Base-by-base conservation (phyloP, 2,888 invertebrate genomes). In the Drosophila emarginata region DNA sequence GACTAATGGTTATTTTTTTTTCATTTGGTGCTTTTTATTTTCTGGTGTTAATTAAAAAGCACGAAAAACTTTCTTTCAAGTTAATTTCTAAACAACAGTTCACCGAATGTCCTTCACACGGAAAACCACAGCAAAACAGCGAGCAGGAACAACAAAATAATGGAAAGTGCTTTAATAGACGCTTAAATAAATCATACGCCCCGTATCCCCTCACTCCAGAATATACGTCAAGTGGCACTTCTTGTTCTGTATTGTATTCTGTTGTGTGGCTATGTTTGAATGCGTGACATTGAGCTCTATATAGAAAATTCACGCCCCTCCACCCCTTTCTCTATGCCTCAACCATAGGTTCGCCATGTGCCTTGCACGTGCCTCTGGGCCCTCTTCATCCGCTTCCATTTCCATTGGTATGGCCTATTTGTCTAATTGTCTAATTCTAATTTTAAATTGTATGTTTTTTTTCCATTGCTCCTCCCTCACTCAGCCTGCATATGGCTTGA, bases 161-260 rank as follows among this genome's bases (percentile, higher is more conserved):
- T 78, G 71, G 70, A 61, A 79, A 72, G 72, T 72, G 76, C 74
- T 85, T 86, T 88, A 82, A 87, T 79, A 80, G 84, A 72, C 83
- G 74, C 68, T 68, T 86, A 75, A 83, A 86, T 88, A 82, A 86
- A 80, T 83, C 75, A 82, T 82, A 74, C 78, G 80, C 83, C 78
- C 83, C 71, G 86, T 77, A 64, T 54, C 60, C 72, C 82, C 62
- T 62, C 21, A 45, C 18, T 61, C 67, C 14, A 45, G 39, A 69
- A 18, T 21, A 54, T n/a, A 70, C 67, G 39, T 32, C 65, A 54
- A 63, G 63, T 61, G 64, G 18, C 58, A 39, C 45, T 21, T 26
- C 23, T 14, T 40, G 26, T 45, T 18, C 5, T 4, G 4, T 26
- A 6, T 26, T 26, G 26, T 26, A 23, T 26, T 4, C 5, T 26